Evolutionary conservation across 2,113 vertebrate species (phyloP), one percentile per base, ranked within the genome.

Genomic region (Dipodomys merriami): DNA sequence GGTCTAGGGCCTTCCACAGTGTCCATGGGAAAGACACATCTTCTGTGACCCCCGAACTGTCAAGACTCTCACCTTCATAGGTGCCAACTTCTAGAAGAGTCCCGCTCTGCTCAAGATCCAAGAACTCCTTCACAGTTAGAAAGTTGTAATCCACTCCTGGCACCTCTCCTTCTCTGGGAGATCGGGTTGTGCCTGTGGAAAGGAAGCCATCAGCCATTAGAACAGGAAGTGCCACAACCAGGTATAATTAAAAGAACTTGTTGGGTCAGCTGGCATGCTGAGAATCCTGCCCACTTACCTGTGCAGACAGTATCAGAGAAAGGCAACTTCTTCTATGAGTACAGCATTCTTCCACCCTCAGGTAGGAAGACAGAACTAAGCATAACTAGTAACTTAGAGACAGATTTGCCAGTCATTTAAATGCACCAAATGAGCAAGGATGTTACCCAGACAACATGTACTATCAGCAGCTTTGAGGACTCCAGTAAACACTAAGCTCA

Each of bases 91-190:
- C 99, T 96, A 99, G 98, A 87, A 99, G 98, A 68, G 99, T 99
- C 67, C 99, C 99, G 62, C 98, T 99, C 96, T 98, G 97, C 95
- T 99, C 99, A 84, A 99, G 99, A 91, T 99, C 98, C 97, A 99
- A 97, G 97, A 99, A 99, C 65, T 99, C 98, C 94, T 99, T 98
- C 95, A 99, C 99, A 82, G 99, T 99, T 97, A 99, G 98, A 97
- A 99, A 99, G 96, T 98, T 99, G 96, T 99, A 99, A 97, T 99
- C 99, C 97, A 99, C 99, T 71, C 99, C 99, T 94, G 99, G 98
- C 96, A 99, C 99, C 98, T 99, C 99, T 98, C 99, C 99, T 98
- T 99, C 99, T 96, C 99, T 98, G 15, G 99, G 99, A 97, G 98
- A 94, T 73, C 99, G 99, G 96, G 99, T 99, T 88, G 99, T 99